phyloP scores from a whole-genome alignment of 2,113 vertebrate species.

The Perca fluviatilis region DNA sequence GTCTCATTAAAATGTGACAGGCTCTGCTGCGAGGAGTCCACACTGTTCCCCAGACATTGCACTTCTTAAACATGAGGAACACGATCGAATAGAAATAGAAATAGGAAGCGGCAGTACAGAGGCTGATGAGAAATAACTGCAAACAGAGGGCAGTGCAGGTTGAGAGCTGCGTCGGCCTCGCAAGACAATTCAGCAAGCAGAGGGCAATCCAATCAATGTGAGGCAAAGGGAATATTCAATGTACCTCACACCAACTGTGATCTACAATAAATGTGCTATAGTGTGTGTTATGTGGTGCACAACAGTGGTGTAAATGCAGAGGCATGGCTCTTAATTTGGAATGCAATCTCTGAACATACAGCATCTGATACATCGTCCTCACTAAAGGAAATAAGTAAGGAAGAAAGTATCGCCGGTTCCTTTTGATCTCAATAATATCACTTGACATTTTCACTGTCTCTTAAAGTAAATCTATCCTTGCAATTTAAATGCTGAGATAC shows the following conservation, averaged over 20 bases:
- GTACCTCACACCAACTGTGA: conserved; percentile 32
- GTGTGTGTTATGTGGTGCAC: conserved; percentile 7
- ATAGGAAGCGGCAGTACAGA: conserved; percentile 14
- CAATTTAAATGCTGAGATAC: conserved; percentile 5
- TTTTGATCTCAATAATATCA: background rate
- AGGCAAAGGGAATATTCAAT: conserved; percentile 44
- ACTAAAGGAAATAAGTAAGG: background rate
- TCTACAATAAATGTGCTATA: conserved; percentile 40
- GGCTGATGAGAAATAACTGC: conserved; percentile 26
- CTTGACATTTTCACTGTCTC: background rate
- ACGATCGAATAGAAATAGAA: conserved; percentile 33
- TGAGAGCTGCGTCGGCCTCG: conserved; percentile 5
- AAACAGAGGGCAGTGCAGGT: conserved; percentile 44
- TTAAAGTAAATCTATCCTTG: background rate
- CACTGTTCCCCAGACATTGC: conserved; percentile 20
- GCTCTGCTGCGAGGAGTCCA: conserved; percentile 17
- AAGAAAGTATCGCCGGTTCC: background rate
- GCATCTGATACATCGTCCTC: background rate
- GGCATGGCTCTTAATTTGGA: conserved; percentile 18
- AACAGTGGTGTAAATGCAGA: background rate
- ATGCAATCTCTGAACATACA: conserved; percentile 7
- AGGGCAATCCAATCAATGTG: conserved; percentile 32
- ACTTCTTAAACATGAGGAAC: conserved; percentile 26
- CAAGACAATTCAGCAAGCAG: conserved; percentile 15
- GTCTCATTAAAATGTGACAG: conserved; percentile 64